Evolutionary conservation across 2,113 vertebrate genomes (phyloP), one percentile per base, ranked within the genome.

Genomic region (Heterotilapia buettikoferi): DNA sequence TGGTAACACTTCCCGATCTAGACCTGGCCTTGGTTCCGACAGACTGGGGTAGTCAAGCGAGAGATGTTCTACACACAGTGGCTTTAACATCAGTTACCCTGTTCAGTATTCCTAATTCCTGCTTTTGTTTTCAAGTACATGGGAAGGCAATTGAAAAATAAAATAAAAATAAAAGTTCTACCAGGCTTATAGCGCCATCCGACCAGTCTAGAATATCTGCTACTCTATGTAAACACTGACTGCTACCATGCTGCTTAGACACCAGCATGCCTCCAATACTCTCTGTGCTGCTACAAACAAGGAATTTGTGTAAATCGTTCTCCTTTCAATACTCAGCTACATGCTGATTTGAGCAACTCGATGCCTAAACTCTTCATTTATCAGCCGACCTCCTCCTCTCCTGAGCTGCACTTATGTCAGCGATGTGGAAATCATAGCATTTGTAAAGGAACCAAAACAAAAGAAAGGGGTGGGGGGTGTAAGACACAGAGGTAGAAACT

Each of bases 401-500:
- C 89, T 83, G 85, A 92, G 91, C 90, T 89, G 86, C 85, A 47
- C 63, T 78, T 50, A 53, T 68, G 68, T 76, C 43, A n/a, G 79
- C 2, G 1, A 40, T 19, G 66, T 71, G 63, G 68, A 76, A 81
- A 78, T 73, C 38, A 18, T 18, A 68, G 16, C n/a, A 9, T 33
- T 59, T 3, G 26, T 78, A 78, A n/a, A 78, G 71, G 59, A 80
- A 57, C 6, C 18, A 21, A 47, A n/a, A 38, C 26, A 36, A 24
- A 84, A 68, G 84, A 78, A 66, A 38, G 18, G 33, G 38, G 63
- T 0, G 11, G 11, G 61, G 45, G 96, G 43, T 38, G 71, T 50
- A 47, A 78, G 21, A 19, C 71, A 78, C 43, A 76, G 71, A 96
- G 96, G 97, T 97, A 97, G 97, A 95, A 96, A 95, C 92, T 96